phyloP scores from a whole-genome alignment of 2,888 invertebrate genomes.

The Dicranocentrus wangi region DNA sequence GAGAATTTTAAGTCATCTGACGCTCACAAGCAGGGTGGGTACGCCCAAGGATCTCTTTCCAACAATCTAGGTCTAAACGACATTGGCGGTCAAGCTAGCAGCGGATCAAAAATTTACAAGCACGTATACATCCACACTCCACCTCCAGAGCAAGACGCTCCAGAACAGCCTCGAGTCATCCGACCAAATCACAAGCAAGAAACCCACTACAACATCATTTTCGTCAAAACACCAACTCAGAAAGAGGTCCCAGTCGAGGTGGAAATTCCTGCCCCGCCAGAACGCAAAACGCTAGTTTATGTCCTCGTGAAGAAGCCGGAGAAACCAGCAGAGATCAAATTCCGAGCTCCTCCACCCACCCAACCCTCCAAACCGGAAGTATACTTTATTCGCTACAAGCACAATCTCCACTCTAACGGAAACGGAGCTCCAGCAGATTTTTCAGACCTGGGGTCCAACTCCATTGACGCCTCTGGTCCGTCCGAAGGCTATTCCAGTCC shows the following conservation, averaged over 20 bases:
- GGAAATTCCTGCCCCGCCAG: slow-evolving; percentile 81
- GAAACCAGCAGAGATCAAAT: slow-evolving; percentile 85
- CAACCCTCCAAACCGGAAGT: slow-evolving; percentile 91
- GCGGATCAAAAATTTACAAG: slow-evolving; percentile 78
- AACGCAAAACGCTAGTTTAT: slow-evolving; percentile 87
- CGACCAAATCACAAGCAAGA: slow-evolving; percentile 77
- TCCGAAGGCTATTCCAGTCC: slow-evolving; percentile 23
- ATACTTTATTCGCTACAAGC: slow-evolving; percentile 88
- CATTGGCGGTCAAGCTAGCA: neutral
- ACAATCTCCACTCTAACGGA: neutral
- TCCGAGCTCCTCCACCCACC: slow-evolving; percentile 85
- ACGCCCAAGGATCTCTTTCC: neutral
- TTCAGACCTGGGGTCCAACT: neutral
- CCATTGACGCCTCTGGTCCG: neutral
- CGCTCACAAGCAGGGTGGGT: too few species aligned
- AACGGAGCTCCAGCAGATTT: slow-evolving; percentile 8
- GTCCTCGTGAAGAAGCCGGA: slow-evolving; percentile 91
- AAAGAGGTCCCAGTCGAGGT: slow-evolving; percentile 80
- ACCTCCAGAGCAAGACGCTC: slow-evolving; percentile 81
- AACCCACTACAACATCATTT: slow-evolving; percentile 89
- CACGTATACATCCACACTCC: slow-evolving; percentile 94
- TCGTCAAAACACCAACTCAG: slow-evolving; percentile 84
- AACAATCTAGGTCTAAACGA: neutral
- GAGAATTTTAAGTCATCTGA: slow-evolving; percentile 35
- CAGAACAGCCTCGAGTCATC: slow-evolving; percentile 74